Evolutionary conservation across 1,140 invertebrate species (phyloP).

Genomic region (Maniola jurtina): DNA sequence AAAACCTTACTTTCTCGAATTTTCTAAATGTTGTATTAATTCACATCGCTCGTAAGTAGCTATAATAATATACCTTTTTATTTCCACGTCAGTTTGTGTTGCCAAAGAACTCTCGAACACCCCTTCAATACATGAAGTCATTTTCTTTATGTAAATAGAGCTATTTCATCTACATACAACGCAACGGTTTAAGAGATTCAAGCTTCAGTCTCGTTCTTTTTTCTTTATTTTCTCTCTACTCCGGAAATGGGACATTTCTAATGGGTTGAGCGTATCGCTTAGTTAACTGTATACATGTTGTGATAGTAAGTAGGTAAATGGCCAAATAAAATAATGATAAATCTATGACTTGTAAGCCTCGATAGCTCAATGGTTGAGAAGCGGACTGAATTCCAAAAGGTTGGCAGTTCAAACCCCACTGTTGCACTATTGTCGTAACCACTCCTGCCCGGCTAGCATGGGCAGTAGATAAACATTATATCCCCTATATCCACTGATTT

Average conservation of each 20-base stretch:
- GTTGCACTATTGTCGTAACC: no score
- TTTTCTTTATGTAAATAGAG: conserved; percentile 52
- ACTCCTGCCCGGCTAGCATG: no score
- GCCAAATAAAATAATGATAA: no score
- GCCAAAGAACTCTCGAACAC: conserved; percentile 20
- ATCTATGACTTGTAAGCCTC: no score
- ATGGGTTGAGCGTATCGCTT: background rate
- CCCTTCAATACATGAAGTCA: conserved; percentile 45
- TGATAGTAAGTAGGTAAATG: no score
- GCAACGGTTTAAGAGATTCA: conserved; percentile 31
- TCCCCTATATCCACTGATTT: no score
- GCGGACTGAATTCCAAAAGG: no score
- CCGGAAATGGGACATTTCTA: conserved; percentile 1
- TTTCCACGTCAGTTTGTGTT: conserved; percentile 16
- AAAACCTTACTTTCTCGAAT: background rate
- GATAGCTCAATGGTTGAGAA: no score
- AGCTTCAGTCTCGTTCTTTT: conserved; percentile 9
- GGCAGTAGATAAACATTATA: no score
- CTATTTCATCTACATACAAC: conserved; percentile 37
- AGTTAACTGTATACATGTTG: background rate
- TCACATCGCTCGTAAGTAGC: background rate
- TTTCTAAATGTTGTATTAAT: background rate
- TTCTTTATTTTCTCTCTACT: conserved; percentile 13
- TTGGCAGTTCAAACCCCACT: no score
- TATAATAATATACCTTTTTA: conserved; percentile 8